Conservation (phyloP, 2,797 vertebrate species). For the Dallia pectoralis region DNA sequence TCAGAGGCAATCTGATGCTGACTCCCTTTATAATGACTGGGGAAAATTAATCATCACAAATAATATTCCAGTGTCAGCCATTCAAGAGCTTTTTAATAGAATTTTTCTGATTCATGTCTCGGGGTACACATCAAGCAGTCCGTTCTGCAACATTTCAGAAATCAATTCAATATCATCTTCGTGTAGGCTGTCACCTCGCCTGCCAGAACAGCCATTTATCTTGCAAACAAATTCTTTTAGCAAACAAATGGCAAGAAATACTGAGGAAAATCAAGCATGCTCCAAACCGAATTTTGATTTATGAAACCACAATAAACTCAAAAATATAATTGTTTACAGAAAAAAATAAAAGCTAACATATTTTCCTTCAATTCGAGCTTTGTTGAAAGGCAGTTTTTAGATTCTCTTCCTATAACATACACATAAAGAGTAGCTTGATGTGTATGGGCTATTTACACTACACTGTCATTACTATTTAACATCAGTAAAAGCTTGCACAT, state of each 20-base stretch:
- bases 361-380: conserved; percentile 59
- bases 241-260: conserved; percentile 66
- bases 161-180: conserved; percentile 91
- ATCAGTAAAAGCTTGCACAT: conserved; percentile 48
- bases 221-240: conserved; percentile 70
- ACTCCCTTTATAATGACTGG: conserved; percentile 91
- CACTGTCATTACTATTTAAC: conserved; percentile 34
- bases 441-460: not conserved
- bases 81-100: conserved; percentile 95
- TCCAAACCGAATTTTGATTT: conserved; percentile 55
- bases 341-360: conserved; percentile 52
- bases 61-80: conserved; percentile 90
- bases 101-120: conserved; percentile 93
- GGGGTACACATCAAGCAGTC: conserved; percentile 86
- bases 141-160: conserved; percentile 88
- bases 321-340: conserved; percentile 61
- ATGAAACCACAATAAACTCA: conserved; percentile 64
- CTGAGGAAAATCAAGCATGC: conserved; percentile 60
- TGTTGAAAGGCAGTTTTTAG: conserved; percentile 46
- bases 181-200: conserved; percentile 83
- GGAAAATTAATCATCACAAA: conserved; percentile 95
- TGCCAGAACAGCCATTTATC: conserved; percentile 81
- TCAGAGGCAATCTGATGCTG: conserved; percentile 86
- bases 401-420: conserved; percentile 50
- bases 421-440: conserved; percentile 26